Conservation (phyloP, 2,888 invertebrate genomes). For the Acrobasis suavella region DNA sequence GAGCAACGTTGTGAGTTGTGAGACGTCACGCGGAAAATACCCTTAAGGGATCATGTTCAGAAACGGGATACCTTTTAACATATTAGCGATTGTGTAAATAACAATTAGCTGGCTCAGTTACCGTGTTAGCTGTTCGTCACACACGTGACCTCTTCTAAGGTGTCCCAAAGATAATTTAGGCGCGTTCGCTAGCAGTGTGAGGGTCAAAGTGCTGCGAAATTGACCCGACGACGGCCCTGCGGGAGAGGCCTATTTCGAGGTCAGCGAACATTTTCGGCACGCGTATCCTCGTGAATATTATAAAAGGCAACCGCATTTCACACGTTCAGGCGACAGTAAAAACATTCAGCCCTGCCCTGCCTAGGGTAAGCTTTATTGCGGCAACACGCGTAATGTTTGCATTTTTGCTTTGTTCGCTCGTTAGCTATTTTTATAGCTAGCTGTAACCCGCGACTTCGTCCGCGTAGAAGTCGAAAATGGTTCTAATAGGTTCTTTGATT, state of each 20-base stretch:
- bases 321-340: constrained; percentile 58
- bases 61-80: background rate
- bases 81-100: constrained; percentile 38
- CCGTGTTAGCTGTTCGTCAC: constrained; percentile 63
- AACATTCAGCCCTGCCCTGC: constrained; percentile 51
- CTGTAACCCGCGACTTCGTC: too few relatives aligned
- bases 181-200: constrained; percentile 52
- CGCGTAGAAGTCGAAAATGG: too few relatives aligned
- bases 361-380: constrained; percentile 52
- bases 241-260: constrained; percentile 60
- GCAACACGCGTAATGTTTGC: constrained; percentile 14
- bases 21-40: background rate
- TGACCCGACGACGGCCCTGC: constrained; percentile 53
- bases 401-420: constrained; percentile 19
- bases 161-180: constrained; percentile 68
- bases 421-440: constrained; percentile 17
- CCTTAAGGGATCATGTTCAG: constrained; percentile 3
- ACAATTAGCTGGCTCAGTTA: constrained; percentile 44
- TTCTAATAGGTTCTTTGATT: too few relatives aligned
- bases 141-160: constrained; percentile 60
- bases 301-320: constrained; percentile 58
- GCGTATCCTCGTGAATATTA: constrained; percentile 62
- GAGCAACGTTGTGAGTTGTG: background rate
- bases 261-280: constrained; percentile 58
- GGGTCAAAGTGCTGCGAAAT: constrained; percentile 66